Percentiles rank a stretch among this genome's conserved stretches.
Conservation (phyloP, 2,113 vertebrate species). For the Misgurnus mizolepis region DNA sequence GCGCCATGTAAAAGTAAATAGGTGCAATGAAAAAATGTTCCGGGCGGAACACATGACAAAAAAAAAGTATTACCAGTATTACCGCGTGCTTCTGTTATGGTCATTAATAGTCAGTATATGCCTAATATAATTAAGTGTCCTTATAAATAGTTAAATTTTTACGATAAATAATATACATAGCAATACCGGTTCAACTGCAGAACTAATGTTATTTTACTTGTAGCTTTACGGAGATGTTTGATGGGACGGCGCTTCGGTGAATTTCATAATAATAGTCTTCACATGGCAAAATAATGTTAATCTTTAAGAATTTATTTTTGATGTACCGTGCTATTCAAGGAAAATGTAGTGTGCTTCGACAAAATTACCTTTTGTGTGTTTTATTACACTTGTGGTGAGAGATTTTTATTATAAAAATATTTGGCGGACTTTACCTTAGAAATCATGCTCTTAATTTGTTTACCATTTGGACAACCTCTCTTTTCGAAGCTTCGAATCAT, state of each 20-base stretch:
- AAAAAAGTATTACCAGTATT: not conserved
- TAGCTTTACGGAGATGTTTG: not conserved
- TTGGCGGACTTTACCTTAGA: too few relatives aligned
- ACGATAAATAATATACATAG: not conserved
- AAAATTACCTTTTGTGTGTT: not conserved
- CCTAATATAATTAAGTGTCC: not conserved
- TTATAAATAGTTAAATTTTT: not conserved
- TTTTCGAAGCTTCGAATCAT: too few relatives aligned
- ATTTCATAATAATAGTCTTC: not conserved
- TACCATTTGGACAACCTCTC: not conserved
- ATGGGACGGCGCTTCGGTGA: not conserved
- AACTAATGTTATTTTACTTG: not conserved
- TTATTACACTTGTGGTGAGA: too few relatives aligned
- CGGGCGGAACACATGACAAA: conserved; percentile 32
- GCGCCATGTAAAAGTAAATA: conserved; percentile 3
- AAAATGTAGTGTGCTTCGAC: not conserved
- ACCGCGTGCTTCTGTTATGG: not conserved
- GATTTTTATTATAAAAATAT: too few relatives aligned
- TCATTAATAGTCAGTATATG: too few relatives aligned
- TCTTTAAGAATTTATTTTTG: not conserved
- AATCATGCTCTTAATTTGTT: conserved; percentile 6
- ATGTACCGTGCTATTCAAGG: not conserved
- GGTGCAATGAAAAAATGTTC: conserved; percentile 54
- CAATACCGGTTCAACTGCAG: not conserved
- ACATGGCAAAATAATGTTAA: too few relatives aligned